These are phyloP conservation scores for Cassiopea andromeda DNA, from an alignment of 30 jellyfish, hydroid and myxozoan species.

Conservation along the genomic window DNA sequence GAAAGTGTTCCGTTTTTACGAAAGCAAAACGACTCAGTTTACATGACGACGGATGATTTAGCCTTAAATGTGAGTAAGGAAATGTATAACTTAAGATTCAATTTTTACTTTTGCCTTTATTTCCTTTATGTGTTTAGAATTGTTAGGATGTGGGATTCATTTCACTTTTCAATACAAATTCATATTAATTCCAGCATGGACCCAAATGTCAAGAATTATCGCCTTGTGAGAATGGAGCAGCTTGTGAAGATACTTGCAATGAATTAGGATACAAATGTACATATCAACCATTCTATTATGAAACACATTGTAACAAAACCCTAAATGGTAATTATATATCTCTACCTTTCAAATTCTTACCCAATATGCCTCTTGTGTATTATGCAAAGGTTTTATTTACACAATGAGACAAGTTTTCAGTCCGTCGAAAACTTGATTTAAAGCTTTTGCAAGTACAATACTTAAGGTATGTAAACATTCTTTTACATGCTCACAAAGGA, in stretches of 20 bases:
- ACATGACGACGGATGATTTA: slow-evolving; percentile 31
- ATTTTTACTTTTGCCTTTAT: no score
- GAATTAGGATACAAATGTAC: slow-evolving; percentile 37
- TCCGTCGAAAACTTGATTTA: no score
- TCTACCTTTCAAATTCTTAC: not conserved
- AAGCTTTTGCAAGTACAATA: no score
- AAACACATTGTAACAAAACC: slow-evolving; percentile 32
- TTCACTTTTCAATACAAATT: not conserved
- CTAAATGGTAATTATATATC: slow-evolving; percentile 20
- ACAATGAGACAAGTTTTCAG: no score
- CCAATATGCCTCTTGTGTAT: not conserved
- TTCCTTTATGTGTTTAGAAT: no score
- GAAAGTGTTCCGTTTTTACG: slow-evolving; percentile 11
- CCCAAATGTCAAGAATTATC: slow-evolving; percentile 15
- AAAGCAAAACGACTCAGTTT: slow-evolving; percentile 18
- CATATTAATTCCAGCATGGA: slow-evolving; percentile 20
- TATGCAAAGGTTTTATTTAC: not conserved
- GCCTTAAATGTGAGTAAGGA: slow-evolving; percentile 16
- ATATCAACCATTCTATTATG: slow-evolving; percentile 45
- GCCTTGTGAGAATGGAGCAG: slow-evolving; percentile 53
- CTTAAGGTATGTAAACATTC: no score
- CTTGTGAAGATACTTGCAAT: slow-evolving; percentile 49
- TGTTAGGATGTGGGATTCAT: no score
- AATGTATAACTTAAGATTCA: no score
- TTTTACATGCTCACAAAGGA: no score